Base-by-base conservation (phyloP, 2,113 vertebrate species). In the Epinephelus fuscoguttatus region DNA sequence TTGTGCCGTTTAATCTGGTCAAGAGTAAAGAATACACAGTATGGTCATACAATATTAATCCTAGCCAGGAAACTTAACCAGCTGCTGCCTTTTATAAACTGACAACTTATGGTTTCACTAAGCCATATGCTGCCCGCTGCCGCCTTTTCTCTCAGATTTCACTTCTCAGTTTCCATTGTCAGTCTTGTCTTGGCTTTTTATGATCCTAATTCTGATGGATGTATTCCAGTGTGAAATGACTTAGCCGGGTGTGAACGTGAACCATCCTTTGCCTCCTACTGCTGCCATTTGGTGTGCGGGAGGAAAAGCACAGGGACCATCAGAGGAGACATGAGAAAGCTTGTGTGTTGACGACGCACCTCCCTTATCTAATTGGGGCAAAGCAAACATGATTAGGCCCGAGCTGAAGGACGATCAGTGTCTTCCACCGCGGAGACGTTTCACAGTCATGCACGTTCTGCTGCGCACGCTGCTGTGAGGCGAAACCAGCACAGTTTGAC, bases 311-410 rank as follows among this genome's bases (percentile, higher is more conserved):
- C 70, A 27, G 82, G 79, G 91, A 74, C 64, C 57, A 56, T 89
- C 59, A 52, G 75, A 63, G 89, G 60, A 84, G 86, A 78, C 80
- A 68, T 61, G 85, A 85, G 88, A 88, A 87, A 81, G 88, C 90
- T 69, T 21, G 86, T 56, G 87, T 88, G 91, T 94, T 91, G 90
- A 91, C 86, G 88, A 89, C 61, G 75, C 79, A 70, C 82, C 83
- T 91, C 82, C 81, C 89, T 91, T 83, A 91, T 94, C 91, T 94
- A 94, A 95, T 93, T 95, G 91, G 90, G 84, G 89, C 72, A 88
- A 93, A 91, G 90, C 87, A 94, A 94, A 94, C 90, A 91, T 80
- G 90, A 92, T 94, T 94, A 92, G 81, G 80, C 68, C 80, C 78
- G 70, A 84, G 91, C 89, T 91, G 92, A 91, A 92, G 88, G 89